Percentiles rank a stretch among this genome's conserved stretches.
phyloP scores from a whole-genome alignment of 2,888 invertebrate genomes.

The Lordiphosa fenestrarum region DNA sequence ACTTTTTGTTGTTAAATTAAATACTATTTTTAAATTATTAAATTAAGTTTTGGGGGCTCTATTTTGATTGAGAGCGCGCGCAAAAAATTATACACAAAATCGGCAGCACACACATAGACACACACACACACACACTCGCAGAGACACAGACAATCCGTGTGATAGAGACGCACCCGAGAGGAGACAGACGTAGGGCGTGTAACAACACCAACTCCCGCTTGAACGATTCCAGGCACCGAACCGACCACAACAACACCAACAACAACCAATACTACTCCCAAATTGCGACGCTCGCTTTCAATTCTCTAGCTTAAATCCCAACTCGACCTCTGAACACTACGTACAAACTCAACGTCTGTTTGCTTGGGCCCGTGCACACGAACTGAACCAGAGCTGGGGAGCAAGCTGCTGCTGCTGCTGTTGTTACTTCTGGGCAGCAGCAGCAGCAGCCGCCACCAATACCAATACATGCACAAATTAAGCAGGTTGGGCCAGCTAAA shows the following conservation, averaged over 20 bases:
- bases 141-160: slow-evolving; percentile 12
- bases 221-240: slow-evolving; percentile 55
- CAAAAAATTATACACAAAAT: slow-evolving; percentile 74
- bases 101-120: slow-evolving; percentile 37
- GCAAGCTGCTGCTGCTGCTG: slow-evolving; percentile 21
- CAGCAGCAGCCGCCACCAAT: neutral
- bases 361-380: slow-evolving; percentile 49
- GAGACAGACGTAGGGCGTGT: slow-evolving; percentile 37
- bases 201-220: slow-evolving; percentile 1
- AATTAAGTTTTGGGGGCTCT: slow-evolving; percentile 25
- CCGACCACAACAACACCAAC: slow-evolving; percentile 2
- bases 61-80: slow-evolving; percentile 73
- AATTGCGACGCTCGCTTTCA: slow-evolving; percentile 13
- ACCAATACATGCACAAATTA: slow-evolving; percentile 22
- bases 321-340: slow-evolving; percentile 20
- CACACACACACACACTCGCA: slow-evolving; percentile 13
- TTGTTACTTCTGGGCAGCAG: slow-evolving; percentile 1
- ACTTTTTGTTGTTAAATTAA: slow-evolving; percentile 16
- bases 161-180: slow-evolving; percentile 56
- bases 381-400: slow-evolving; percentile 53
- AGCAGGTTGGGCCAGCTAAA: slow-evolving; percentile 50
- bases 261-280: neutral
- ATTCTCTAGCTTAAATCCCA: neutral
- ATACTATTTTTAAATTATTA: slow-evolving; percentile 17
- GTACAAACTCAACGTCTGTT: slow-evolving; percentile 42